Base-by-base conservation (phyloP, 2,797 vertebrate species). In the Nothura maculosa region DNA sequence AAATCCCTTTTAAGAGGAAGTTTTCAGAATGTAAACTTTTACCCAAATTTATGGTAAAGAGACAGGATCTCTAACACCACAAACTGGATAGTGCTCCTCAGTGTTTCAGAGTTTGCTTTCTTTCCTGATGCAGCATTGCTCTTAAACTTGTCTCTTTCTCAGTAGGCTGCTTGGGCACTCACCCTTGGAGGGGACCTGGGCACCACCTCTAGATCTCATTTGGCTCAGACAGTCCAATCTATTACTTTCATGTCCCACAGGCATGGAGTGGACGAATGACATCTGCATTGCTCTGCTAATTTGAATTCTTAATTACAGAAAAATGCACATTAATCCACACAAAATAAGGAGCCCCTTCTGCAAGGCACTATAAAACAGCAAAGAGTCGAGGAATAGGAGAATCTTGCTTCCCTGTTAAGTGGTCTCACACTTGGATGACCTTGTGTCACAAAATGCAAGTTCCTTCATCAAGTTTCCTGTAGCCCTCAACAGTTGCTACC, bases 221-320 rank as follows among this genome's bases (percentile, higher is more conserved):
- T 21, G 20, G 78, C 92, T 95, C 88, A 55, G 36, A 68, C 60
- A 90, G 48, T 74, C 62, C 67, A 69, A 6, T 92, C 87, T 64
- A 94, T 85, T 95, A 87, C 73, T 89, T 92, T 83, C 79, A 47
- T 91, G 77, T 89, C 92, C 93, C 93, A 80, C 70, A 90, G 94
- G 87, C 87, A 96, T 18, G 45, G 87, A 93, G 78, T 36, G 72
- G 50, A 85, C 60, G 73, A 79, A 89, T 90, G 88, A 89, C 86
- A 87, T 47, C 75, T 0, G 0, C 58, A 62, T 66, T 13, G 24
- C 87, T 58, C 88, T 62, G 45, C 86, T 93, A 92, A 94, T 96
- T 92, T 93, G 81, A 87, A 91, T 96, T 77, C 83, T 92, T 96
- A 95, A 94, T 94, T 96, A 93, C 86, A 93, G 83, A 94, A 93